These are phyloP conservation scores for Triops longicaudatus DNA, from an alignment of 1,140 invertebrate genomes.

Conservation along the genomic window DNA sequence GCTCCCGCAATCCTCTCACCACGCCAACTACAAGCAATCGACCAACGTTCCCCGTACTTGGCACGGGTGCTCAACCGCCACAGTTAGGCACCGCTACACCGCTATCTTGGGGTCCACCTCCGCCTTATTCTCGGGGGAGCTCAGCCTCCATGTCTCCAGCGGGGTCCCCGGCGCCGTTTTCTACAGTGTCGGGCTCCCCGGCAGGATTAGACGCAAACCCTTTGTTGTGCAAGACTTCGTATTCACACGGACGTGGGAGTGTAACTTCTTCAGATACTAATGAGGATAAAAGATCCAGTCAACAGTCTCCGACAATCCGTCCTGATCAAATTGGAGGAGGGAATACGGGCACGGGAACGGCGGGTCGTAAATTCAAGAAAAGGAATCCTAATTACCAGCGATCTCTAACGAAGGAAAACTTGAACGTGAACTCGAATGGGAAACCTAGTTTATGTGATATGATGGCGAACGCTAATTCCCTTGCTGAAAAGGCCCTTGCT, in stretches of 20 bases:
- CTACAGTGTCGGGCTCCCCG: not conserved
- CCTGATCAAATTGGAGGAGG: not conserved
- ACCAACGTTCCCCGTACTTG: constrained; percentile 19
- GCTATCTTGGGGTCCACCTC: constrained; percentile 56
- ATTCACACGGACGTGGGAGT: constrained; percentile 10
- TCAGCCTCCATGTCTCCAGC: constrained; percentile 25
- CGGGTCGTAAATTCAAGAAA: not conserved
- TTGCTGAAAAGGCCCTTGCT: constrained; percentile 9
- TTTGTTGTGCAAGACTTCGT: constrained; percentile 1
- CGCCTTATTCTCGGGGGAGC: constrained; percentile 54
- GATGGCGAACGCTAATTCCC: constrained; percentile 19
- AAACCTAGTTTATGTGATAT: constrained; percentile 2
- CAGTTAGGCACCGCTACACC: constrained; percentile 20
- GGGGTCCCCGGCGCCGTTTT: constrained; percentile 40
- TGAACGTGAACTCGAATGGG: not conserved
- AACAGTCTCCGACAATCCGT: not conserved
- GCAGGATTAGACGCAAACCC: not conserved
- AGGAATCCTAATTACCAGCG: not conserved
- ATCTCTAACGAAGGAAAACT: not conserved
- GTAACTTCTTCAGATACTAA: not conserved
- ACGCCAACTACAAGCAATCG: constrained; percentile 9
- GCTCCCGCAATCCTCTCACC: constrained; percentile 21
- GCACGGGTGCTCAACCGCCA: not conserved
- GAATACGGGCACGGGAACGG: not conserved
- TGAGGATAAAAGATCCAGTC: not conserved